Base-by-base conservation (phyloP, 1,140 invertebrate species). In the Periplaneta americana region DNA sequence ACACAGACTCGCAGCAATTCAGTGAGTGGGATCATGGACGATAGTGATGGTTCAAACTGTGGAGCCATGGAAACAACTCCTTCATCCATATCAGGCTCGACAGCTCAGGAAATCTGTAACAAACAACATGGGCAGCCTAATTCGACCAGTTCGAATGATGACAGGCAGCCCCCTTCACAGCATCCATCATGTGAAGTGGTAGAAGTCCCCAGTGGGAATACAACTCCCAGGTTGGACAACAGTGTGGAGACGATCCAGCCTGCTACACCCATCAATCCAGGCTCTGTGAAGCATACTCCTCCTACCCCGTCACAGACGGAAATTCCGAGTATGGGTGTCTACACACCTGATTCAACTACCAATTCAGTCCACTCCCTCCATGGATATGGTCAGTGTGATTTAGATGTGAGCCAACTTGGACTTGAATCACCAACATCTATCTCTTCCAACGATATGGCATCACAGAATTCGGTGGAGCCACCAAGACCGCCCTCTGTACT, bases 371-470 rank as follows among this genome's bases (percentile, higher is more conserved):
- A 95, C 83, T 95, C 94, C 57, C 89, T 95, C 82, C 95, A 95
- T 87, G 87, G 89, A 11, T 96, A 95, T 85, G 91, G 92, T 0
- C 92, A 93, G 82, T 96, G 93, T 84, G 96, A 97, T 82, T 88
- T 97, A 78, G 96, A 96, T 87, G 95, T 96, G 0, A 92, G 92
- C 83, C 95, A 96, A 85, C 87, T 97, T 34, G 95, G 94, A 8
- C 88, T 97, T 79, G 96, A 97, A 85, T 97, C 96, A 0, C 96
- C 96, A 0, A 93, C 95, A 0, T 96, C 95, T 32, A 97, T 97
- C 81, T 93, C 95, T 0, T 96, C 95, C 39, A 89, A 87, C 84
- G 95, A 97, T 86, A 91, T 97, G 85, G 93, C 94, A 2, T 94
- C 93, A 22, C 94, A 95, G 77, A 94, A 93, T 85, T 92, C 94